phyloP scores from a whole-genome alignment of 92 coral and sea anemone species.

The Palythoa heliodiscus region DNA sequence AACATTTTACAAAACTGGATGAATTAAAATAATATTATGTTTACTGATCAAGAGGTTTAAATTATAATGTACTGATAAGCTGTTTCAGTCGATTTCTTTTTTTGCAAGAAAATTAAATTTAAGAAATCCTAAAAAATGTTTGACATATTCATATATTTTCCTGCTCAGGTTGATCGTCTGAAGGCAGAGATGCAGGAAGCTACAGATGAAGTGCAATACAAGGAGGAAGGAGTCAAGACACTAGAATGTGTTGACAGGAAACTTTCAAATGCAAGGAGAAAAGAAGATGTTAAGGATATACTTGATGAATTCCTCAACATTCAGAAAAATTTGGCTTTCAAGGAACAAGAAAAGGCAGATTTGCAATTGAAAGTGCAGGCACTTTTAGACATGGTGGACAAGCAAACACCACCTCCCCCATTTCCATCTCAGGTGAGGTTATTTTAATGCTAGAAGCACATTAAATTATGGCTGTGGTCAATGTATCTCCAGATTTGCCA shows the following conservation, averaged over 20 bases:
- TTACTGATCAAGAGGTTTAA: too few relatives aligned
- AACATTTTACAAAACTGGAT: too few relatives aligned
- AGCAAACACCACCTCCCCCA: slow-evolving; percentile 45
- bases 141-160: background rate
- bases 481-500: too few relatives aligned
- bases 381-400: slow-evolving; percentile 49
- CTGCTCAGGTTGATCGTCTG: slow-evolving; percentile 78
- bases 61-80: background rate
- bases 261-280: slow-evolving; percentile 57
- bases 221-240: slow-evolving; percentile 74
- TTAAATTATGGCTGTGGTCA: background rate
- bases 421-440: slow-evolving; percentile 33
- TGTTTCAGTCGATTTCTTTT: background rate
- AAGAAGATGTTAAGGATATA: slow-evolving; percentile 61
- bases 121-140: too few relatives aligned
- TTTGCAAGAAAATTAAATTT: background rate
- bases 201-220: slow-evolving; percentile 76
- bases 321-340: slow-evolving; percentile 57
- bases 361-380: slow-evolving; percentile 52
- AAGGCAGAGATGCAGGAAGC: slow-evolving; percentile 85
- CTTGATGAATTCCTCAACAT: slow-evolving; percentile 66
- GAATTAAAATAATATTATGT: background rate
- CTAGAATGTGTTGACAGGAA: slow-evolving; percentile 83
- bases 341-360: slow-evolving; percentile 78
- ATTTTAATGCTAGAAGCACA: background rate